These are phyloP conservation scores for Hemithea aestivaria DNA, from an alignment of 2,888 invertebrate genomes.

Conservation along the genomic window DNA sequence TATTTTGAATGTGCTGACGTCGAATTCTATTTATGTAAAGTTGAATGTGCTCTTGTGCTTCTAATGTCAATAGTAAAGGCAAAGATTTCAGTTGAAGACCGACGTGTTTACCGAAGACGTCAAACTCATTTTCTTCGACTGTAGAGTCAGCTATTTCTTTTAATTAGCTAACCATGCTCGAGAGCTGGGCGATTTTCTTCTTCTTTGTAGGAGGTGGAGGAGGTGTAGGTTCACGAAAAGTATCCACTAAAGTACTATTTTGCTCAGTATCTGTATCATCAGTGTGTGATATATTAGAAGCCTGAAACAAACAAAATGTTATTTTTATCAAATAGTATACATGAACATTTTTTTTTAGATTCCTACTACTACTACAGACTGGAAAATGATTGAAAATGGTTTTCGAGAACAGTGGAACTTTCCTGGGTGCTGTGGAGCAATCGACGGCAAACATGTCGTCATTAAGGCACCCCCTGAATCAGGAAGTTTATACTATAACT, in stretches of 20 bases:
- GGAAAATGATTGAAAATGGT: constrained; percentile 24
- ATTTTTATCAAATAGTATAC: constrained; percentile 14
- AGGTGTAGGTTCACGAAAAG: constrained; percentile 13
- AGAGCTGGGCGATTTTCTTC: constrained; percentile 27
- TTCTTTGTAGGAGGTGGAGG: constrained; percentile 22
- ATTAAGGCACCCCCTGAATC: constrained; percentile 20
- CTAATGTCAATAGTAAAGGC: constrained; percentile 26
- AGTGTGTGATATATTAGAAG: constrained; percentile 25
- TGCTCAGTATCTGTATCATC: constrained; percentile 29
- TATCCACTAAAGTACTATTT: constrained; percentile 20
- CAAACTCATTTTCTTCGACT: constrained; percentile 34
- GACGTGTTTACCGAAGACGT: constrained; percentile 32
- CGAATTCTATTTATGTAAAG: constrained; percentile 26
- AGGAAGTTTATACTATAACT: constrained; percentile 30
- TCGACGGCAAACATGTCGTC: constrained; percentile 26
- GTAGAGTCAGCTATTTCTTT: constrained; percentile 31
- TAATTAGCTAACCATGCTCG: constrained; percentile 30
- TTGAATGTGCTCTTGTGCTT: constrained; percentile 29
- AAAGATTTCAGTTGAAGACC: constrained; percentile 29
- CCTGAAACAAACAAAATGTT: constrained; percentile 24
- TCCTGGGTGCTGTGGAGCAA: constrained; percentile 22
- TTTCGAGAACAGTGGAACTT: constrained; percentile 25
- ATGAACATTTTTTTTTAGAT: constrained; percentile 17
- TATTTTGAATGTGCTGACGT: constrained; percentile 24
- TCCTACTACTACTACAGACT: constrained; percentile 19